Base-by-base conservation (phyloP, 2,888 invertebrate species). In the Hirtodrosophila confusa region DNA sequence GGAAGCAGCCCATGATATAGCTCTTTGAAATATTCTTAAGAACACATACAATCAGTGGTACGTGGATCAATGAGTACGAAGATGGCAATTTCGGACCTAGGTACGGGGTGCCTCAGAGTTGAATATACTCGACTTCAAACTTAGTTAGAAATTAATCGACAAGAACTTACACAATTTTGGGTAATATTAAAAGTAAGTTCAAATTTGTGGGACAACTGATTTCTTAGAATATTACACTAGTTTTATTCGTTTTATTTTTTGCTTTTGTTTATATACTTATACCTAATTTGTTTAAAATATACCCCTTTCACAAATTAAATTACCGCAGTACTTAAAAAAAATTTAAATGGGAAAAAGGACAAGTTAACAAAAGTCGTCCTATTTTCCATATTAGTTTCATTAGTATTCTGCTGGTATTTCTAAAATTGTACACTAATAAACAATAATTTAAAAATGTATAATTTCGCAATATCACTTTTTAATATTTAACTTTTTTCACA, bases 341-440 rank as follows among this genome's bases (percentile, higher is more conserved):
- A 55, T 27, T 36, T 61, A 53, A 49, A 60, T 33, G 75, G 89
- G 82, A 89, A 89, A 88, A 86, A 88, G 86, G 89, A 89, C 89
- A 89, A 89, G 88, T 88, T 86, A 47, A 53, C 24, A 12, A 44
- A 35, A 72, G 72, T 72, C 72, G 48, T 72, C 73, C 62, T 54
- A 43, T 62, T 57, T 75, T 74, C 56, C 45, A 55, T 53, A 41
- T 55, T 40, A 27, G 3, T 39, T 37, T 17, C 17, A 17, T 50
- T 17, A 11, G 4, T 44, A 11, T 53, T 47, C 24, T 23, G 23
- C 12, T 54, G 29, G 23, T 31, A 40, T 27, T 35, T 47, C 29
- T 35, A 40, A 29, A 64, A 63, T 36, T 45, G 37, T 37, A 35
- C 8, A 10, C 29, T 43, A 49, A 47, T 31, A 12, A 12, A 27